These are phyloP conservation scores for Aramus guarauna DNA, from an alignment of 2,113 vertebrate genomes.

Conservation along the genomic window DNA sequence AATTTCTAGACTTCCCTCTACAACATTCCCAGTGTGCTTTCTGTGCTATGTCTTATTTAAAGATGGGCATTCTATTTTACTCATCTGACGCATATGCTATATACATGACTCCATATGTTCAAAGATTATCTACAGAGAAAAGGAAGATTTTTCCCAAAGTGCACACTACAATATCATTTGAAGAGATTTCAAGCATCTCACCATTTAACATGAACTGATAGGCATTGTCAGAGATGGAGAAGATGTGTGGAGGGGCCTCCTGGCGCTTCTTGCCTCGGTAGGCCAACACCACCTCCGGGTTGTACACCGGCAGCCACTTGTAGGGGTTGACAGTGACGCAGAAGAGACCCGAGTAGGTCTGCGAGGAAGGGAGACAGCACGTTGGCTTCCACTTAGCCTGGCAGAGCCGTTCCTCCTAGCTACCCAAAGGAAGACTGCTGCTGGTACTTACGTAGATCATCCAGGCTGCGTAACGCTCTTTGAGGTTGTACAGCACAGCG, in stretches of 20 bases:
- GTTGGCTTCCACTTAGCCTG: constrained; percentile 25
- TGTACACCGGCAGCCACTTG: constrained; percentile 80
- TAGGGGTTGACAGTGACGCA: constrained; percentile 79
- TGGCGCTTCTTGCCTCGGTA: constrained; percentile 75
- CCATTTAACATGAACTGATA: constrained; percentile 80
- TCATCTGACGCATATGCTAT: background rate
- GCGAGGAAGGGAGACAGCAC: background rate
- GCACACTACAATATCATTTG: background rate
- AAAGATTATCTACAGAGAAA: background rate
- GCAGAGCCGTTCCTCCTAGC: background rate
- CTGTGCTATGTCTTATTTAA: background rate
- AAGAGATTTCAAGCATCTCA: background rate
- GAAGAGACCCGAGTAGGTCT: constrained; percentile 78
- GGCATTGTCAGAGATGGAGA: constrained; percentile 75
- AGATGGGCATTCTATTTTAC: background rate
- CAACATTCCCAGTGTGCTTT: background rate
- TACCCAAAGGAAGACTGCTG: background rate
- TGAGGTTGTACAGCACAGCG: constrained; percentile 83
- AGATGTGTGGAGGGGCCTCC: constrained; percentile 75
- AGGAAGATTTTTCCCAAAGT: background rate
- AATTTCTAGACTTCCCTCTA: background rate
- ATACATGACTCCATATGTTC: background rate
- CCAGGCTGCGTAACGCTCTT: constrained; percentile 84
- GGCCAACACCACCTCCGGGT: constrained; percentile 67
- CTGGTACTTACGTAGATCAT: constrained; percentile 82